A percentile compares a stretch with the other conserved stretches of the same genome.
Conservation (phyloP, 1,140 invertebrate species). For the Aphelenchoides avenae region DNA sequence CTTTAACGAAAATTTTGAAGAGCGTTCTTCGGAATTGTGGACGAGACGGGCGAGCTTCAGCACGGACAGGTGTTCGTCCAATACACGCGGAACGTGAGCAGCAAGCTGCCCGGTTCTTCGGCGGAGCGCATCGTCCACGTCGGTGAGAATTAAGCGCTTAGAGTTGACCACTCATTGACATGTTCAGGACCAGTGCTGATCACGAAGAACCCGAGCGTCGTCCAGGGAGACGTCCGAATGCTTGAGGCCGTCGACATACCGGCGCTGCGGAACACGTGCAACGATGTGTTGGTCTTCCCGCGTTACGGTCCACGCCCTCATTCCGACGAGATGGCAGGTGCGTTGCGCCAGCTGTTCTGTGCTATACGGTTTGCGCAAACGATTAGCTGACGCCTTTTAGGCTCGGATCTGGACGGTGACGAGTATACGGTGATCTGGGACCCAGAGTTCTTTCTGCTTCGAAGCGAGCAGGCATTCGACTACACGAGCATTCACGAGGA, state of each 20-base stretch:
- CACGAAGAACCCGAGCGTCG: slow-evolving; percentile 62
- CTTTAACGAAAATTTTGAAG: too few relatives aligned
- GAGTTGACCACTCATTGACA: too few relatives aligned
- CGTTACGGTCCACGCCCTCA: slow-evolving; percentile 60
- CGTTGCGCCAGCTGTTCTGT: too few relatives aligned
- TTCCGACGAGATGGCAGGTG: slow-evolving; percentile 62
- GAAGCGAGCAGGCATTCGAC: slow-evolving; percentile 56
- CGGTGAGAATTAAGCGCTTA: neutral
- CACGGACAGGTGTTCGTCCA: slow-evolving; percentile 61
- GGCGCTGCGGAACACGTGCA: slow-evolving; percentile 58
- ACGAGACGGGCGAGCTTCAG: slow-evolving; percentile 58
- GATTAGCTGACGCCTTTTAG: slow-evolving; percentile 21
- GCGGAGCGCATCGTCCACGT: slow-evolving; percentile 29
- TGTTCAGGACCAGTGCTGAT: slow-evolving; percentile 52
- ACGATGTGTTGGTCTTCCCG: slow-evolving; percentile 63
- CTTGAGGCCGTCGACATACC: slow-evolving; percentile 60
- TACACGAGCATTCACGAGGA: slow-evolving; percentile 45
- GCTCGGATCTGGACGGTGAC: slow-evolving; percentile 61
- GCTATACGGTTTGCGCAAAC: too few relatives aligned
- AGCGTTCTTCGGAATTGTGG: slow-evolving; percentile 60
- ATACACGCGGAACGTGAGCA: slow-evolving; percentile 39
- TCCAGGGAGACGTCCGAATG: slow-evolving; percentile 61
- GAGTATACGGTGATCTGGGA: slow-evolving; percentile 61
- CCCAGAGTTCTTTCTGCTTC: slow-evolving; percentile 47
- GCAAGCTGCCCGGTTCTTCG: slow-evolving; percentile 20